These are phyloP conservation scores for Thamnaconus septentrionalis DNA, from an alignment of 2,113 vertebrate species.

Conservation along the genomic window DNA sequence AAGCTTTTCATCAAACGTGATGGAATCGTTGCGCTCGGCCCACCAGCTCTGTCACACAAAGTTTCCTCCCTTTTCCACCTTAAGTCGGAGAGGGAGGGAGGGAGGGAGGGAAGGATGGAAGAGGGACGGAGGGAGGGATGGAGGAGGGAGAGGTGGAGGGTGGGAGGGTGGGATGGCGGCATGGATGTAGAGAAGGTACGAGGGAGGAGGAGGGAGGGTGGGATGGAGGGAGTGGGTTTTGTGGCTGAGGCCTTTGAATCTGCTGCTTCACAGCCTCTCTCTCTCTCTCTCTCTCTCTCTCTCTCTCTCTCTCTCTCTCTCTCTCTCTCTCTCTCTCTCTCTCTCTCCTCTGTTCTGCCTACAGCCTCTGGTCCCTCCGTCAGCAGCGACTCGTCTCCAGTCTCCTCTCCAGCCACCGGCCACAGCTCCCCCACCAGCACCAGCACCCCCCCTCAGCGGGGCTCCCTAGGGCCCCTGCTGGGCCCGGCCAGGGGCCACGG, in stretches of 20 bases:
- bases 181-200: no score
- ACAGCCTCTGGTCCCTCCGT: slow-evolving; percentile 81
- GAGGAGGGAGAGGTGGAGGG: no score
- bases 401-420: slow-evolving; percentile 92
- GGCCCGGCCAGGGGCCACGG: slow-evolving; percentile 82
- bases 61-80: slow-evolving; percentile 3
- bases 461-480: slow-evolving; percentile 86
- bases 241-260: no score
- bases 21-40: slow-evolving; percentile 3
- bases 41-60: no score
- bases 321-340: background rate
- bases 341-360: background rate
- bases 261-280: no score
- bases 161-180: no score
- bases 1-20: slow-evolving; percentile 36
- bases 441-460: slow-evolving; percentile 87
- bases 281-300: slow-evolving; percentile 1
- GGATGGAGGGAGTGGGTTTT: no score
- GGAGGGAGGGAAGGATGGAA: slow-evolving; percentile 1
- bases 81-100: slow-evolving; percentile 17
- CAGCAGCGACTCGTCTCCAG: slow-evolving; percentile 90
- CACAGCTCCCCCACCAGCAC: slow-evolving; percentile 92
- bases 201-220: no score
- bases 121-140: no score
- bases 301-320: slow-evolving; percentile 12